Evolutionary conservation across 2,888 invertebrate species (phyloP), one percentile per base, ranked within the genome.

Genomic region (Congeria kusceri): DNA sequence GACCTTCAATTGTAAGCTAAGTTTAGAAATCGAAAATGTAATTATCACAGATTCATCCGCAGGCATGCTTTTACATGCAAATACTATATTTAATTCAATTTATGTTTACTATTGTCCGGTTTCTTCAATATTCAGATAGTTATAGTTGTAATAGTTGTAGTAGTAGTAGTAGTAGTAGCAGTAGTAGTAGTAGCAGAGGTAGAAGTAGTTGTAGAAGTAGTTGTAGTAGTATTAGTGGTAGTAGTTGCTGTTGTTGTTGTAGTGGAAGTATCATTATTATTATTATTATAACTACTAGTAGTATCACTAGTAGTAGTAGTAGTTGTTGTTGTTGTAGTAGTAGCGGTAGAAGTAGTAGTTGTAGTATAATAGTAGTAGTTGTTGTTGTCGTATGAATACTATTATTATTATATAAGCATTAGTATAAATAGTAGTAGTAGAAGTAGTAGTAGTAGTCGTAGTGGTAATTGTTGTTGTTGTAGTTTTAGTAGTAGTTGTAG

Each of bases 391-490:
- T 49, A 62, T 62, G 23, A 62, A 53, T 49, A 39, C 49, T 44
- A 59, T 23, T 25, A 59, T 7, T 25, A 59, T 23, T 9, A 29
- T 61, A 61, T 28, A 4, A 27, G 32, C 20, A 29, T 28, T 61
- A 29, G 61, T 29, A 61, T 28, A 11, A 61, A 29, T 29, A 29
- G 28, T 61, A 61, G 32, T 18, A 29, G 61, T 61, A 61, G 32
- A 11, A 61, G 61, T 29, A 61, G 32, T n/a, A 61, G 32, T 29
- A 61, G 32, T 29, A 61, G 71, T 53, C 44, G 71, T 27, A 63
- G 64, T 44, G 25, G 63, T 28, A 61, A 29, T 11, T 28, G 32
- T 29, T 28, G 61, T 29, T 28, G 61, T 27, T 28, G 61, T 29
- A 61, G 61, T 61, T 20, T 5, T 49, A 49, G 49, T 49, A 49